A percentile compares a stretch with the other conserved stretches of the same genome.
These are phyloP conservation scores for Mus minutoides DNA, from an alignment of 2,797 vertebrate genomes.

Conservation along the genomic window DNA sequence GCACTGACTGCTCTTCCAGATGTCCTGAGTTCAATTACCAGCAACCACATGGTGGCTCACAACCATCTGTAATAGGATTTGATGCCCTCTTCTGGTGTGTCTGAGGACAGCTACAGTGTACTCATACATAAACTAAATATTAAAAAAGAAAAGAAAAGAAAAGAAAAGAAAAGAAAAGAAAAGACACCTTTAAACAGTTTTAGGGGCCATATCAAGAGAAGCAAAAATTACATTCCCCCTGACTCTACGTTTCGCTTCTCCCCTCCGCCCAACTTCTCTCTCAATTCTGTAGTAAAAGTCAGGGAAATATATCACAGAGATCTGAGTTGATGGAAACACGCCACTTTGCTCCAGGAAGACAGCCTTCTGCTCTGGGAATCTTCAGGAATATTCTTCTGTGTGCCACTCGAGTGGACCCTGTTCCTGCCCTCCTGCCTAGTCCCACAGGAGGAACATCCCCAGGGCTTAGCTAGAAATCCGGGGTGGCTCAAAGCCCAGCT, in stretches of 20 bases:
- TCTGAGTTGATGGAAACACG: not conserved
- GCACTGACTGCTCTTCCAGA: no score
- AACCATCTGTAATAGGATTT: no score
- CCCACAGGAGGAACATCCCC: not conserved
- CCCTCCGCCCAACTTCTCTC: not conserved
- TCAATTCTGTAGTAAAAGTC: not conserved
- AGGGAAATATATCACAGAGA: not conserved
- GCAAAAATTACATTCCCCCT: not conserved
- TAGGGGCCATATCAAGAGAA: not conserved
- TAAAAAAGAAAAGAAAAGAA: no score
- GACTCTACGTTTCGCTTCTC: not conserved
- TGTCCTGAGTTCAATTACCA: no score
- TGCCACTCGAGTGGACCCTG: not conserved
- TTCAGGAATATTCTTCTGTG: not conserved
- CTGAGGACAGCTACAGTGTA: no score
- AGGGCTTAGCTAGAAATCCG: slow-evolving; percentile 11
- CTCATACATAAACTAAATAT: no score
- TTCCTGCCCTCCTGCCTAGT: not conserved
- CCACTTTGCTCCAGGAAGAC: not conserved
- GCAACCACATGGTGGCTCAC: no score
- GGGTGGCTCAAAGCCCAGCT: not conserved
- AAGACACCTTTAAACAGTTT: not conserved
- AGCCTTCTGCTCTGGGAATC: slow-evolving; percentile 19
- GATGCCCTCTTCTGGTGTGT: no score
- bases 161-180: not conserved